Percentiles rank a stretch among this genome's conserved stretches.
Evolutionary conservation across 1,140 invertebrate species (phyloP).

Genomic region (Drosophila rufa): DNA sequence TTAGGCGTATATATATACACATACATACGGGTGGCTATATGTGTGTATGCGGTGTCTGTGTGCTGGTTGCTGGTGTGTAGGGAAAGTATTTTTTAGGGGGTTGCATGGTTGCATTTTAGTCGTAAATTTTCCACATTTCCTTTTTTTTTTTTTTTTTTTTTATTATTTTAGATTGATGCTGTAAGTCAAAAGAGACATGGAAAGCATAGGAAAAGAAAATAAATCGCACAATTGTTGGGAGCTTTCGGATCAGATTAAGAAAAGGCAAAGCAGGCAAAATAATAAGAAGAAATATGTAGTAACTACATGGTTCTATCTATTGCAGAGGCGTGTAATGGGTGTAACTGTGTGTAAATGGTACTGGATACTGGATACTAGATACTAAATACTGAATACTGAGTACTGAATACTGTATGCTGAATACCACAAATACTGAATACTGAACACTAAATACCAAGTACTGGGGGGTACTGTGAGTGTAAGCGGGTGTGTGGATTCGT

Average conservation of each 20-base stretch:
- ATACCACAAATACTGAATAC: background rate
- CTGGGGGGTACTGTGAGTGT: conserved; percentile 17
- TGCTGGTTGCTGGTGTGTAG: conserved; percentile 8
- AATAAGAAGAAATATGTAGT: conserved; percentile 1
- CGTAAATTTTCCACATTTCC: background rate
- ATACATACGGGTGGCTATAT: conserved; percentile 21
- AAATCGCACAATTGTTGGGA: conserved; percentile 24
- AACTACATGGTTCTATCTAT: conserved; percentile 16
- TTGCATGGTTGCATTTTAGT: conserved; percentile 31
- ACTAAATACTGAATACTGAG: background rate
- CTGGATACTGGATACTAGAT: too few relatives aligned
- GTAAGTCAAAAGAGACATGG: conserved; percentile 27
- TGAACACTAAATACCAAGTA: background rate
- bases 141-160: background rate
- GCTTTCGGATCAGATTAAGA: conserved; percentile 11
- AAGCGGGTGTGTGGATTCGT: conserved; percentile 28
- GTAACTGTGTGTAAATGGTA: background rate
- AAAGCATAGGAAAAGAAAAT: conserved; percentile 45
- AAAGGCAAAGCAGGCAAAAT: conserved; percentile 43
- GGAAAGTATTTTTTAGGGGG: background rate
- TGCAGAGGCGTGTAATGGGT: background rate
- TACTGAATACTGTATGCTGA: background rate
- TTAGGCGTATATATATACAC: conserved; percentile 49
- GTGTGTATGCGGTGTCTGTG: conserved; percentile 10
- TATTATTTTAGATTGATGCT: conserved; percentile 29